These are phyloP conservation scores for Syngnathus rostellatus DNA, from an alignment of 2,797 vertebrate genomes.

Conservation along the genomic window DNA sequence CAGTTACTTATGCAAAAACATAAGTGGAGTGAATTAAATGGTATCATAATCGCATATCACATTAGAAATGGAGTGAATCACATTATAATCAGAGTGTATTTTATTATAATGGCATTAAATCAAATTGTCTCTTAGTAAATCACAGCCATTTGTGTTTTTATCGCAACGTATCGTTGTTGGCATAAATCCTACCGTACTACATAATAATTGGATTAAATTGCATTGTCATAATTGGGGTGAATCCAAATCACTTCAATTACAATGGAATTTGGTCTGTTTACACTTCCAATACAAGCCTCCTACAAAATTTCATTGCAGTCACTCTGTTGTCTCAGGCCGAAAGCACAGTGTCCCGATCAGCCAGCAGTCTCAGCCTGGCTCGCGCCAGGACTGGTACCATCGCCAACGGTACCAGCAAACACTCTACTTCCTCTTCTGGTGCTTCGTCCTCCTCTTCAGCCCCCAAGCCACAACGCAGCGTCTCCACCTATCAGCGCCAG, in stretches of 20 bases:
- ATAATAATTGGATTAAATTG: too few relatives aligned
- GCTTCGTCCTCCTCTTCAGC: conserved; percentile 60
- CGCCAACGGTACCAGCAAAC: conserved; percentile 80
- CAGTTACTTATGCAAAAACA: too few relatives aligned
- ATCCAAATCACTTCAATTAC: background rate
- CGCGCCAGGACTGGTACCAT: conserved; percentile 74
- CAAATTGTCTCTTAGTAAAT: too few relatives aligned
- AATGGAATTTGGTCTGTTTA: background rate
- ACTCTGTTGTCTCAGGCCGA: conserved; percentile 50
- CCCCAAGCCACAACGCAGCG: conserved; percentile 79
- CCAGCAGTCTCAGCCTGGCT: conserved; percentile 80
- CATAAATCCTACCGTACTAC: too few relatives aligned
- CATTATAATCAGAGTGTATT: too few relatives aligned
- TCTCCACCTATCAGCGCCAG: conserved; percentile 85
- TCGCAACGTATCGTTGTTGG: too few relatives aligned
- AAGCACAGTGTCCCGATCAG: conserved; percentile 66
- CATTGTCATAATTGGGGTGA: too few relatives aligned
- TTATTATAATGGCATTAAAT: too few relatives aligned
- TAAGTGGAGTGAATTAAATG: too few relatives aligned
- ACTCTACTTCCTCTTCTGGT: conserved; percentile 55
- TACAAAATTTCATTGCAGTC: background rate
- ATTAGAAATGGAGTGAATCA: too few relatives aligned
- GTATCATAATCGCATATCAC: too few relatives aligned
- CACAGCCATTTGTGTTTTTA: too few relatives aligned
- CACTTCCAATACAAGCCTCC: background rate